These are phyloP conservation scores for Oligia latruncula DNA, from an alignment of 2,888 invertebrate species.

Conservation along the genomic window DNA sequence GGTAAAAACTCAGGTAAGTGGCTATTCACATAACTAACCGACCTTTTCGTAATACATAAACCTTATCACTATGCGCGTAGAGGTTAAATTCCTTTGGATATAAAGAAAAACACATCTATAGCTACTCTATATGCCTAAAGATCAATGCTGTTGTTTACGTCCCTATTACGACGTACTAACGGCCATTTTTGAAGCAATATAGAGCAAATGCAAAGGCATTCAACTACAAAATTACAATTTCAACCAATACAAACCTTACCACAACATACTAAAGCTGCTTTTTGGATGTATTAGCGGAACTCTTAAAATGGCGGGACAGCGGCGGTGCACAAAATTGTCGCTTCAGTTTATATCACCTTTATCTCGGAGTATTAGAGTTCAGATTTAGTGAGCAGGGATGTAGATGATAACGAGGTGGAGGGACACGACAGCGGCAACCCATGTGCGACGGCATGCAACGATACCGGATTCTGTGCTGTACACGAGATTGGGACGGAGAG, in stretches of 20 bases:
- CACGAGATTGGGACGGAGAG: conserved; percentile 68
- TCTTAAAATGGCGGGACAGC: conserved; percentile 54
- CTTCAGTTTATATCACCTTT: conserved; percentile 18
- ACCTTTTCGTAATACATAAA: conserved; percentile 43
- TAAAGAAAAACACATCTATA: conserved; percentile 43
- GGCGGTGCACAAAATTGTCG: conserved; percentile 52
- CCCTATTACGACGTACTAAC: conserved; percentile 61
- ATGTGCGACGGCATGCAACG: conserved; percentile 87
- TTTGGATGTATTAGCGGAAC: background rate
- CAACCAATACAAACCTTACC: conserved; percentile 17
- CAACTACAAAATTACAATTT: conserved; percentile 8
- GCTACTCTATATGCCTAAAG: conserved; percentile 45
- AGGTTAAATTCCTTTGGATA: conserved; percentile 20
- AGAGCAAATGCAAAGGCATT: conserved; percentile 54
- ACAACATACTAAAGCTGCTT: background rate
- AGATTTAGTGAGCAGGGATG: conserved; percentile 46
- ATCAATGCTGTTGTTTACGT: conserved; percentile 62
- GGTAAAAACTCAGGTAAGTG: conserved; percentile 76
- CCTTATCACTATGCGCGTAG: accelerated
- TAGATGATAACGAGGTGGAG: conserved; percentile 58
- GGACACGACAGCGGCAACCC: conserved; percentile 82
- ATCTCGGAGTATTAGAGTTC: conserved; percentile 17
- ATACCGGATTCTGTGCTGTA: conserved; percentile 73
- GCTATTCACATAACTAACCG: conserved; percentile 63
- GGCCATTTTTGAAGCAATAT: conserved; percentile 55